Percentiles rank a stretch among this genome's conserved stretches.
Evolutionary conservation across 1,140 invertebrate species (phyloP).

Genomic region (Leptopilina boulardi): DNA sequence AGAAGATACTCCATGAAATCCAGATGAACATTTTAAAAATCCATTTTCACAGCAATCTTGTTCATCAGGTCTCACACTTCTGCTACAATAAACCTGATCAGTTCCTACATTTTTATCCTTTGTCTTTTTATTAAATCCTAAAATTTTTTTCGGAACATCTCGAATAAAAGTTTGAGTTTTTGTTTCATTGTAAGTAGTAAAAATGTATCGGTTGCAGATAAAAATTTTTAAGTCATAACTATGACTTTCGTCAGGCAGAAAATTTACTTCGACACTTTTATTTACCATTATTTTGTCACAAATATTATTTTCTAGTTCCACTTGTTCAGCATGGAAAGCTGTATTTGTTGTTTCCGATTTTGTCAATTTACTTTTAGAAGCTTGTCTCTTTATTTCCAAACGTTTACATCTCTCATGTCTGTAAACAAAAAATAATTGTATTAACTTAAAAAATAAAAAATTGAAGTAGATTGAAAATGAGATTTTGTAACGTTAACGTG

Average conservation of each 20-base stretch:
- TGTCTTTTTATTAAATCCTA: not conserved
- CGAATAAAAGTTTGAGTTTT: not conserved
- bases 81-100: not conserved
- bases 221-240: not conserved
- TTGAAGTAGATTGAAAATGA: not conserved
- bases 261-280: not conserved
- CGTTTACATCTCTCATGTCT: not conserved
- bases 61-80: slow-evolving; percentile 9
- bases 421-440: not conserved
- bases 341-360: not conserved
- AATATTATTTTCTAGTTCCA: not conserved
- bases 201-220: not conserved
- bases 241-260: not conserved
- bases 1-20: slow-evolving; percentile 42
- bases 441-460: not conserved
- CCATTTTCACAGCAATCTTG: slow-evolving; percentile 13
- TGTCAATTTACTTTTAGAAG: not conserved
- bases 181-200: not conserved
- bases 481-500: too few species aligned
- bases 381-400: not conserved
- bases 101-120: slow-evolving; percentile 6
- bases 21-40: slow-evolving; percentile 25
- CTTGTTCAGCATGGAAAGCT: not conserved
- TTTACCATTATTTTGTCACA: not conserved
- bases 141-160: not conserved